These are phyloP conservation scores for Phaonia tiefii DNA, from an alignment of 2,888 invertebrate genomes.

Conservation along the genomic window DNA sequence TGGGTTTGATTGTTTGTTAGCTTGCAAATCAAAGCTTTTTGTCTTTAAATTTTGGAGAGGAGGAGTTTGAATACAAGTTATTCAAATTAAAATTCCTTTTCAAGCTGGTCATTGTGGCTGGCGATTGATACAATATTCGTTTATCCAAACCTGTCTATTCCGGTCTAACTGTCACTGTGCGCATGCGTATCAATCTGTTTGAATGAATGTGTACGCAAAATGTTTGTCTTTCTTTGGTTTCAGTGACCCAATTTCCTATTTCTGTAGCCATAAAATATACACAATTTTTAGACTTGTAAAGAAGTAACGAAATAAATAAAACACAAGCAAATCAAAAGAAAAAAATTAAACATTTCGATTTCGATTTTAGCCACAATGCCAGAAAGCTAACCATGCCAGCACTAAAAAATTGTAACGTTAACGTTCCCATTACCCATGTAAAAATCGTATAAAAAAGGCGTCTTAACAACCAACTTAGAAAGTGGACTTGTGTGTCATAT, in stretches of 20 bases:
- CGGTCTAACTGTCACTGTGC: background rate
- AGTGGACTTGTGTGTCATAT: constrained; percentile 31
- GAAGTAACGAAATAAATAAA: too few species aligned
- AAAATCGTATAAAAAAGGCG: background rate
- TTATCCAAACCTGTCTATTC: constrained; percentile 38
- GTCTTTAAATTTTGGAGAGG: constrained; percentile 12
- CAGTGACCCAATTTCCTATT: constrained; percentile 55
- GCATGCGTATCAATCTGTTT: background rate
- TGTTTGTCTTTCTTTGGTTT: constrained; percentile 60
- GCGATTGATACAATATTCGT: constrained; percentile 42
- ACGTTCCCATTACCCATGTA: constrained; percentile 21
- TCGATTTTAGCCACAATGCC: background rate
- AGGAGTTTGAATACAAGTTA: background rate
- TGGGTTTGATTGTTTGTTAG: background rate
- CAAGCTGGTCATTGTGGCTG: background rate
- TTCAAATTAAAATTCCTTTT: constrained; percentile 22
- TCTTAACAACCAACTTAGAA: constrained; percentile 15
- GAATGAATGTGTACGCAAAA: constrained; percentile 38
- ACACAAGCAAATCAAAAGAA: background rate
- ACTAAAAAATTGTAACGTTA: constrained; percentile 9
- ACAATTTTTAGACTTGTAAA: too few species aligned
- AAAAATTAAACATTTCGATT: constrained; percentile 4
- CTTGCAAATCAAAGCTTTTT: background rate
- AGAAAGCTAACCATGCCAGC: background rate
- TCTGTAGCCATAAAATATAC: constrained; percentile 11